A percentile compares a stretch with the other conserved stretches of the same genome.
Evolutionary conservation across 2,888 invertebrate species (phyloP).

Genomic region (Eupithecia vulgata): DNA sequence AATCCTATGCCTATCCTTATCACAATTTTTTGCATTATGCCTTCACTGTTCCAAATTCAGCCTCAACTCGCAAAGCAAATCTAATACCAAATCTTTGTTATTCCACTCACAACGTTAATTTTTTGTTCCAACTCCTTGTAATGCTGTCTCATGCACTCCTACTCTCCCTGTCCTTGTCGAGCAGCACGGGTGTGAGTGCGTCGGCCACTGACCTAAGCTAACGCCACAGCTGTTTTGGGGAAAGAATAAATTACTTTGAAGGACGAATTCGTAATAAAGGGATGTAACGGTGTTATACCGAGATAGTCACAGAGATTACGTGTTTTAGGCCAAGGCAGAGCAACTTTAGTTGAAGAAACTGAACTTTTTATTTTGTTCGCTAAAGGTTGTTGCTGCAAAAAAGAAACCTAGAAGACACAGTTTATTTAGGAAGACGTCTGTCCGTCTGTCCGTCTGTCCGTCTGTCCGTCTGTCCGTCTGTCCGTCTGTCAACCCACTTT

Average conservation of each 20-base stretch:
- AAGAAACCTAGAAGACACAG: no score
- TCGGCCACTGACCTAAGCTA: slow-evolving; percentile 64
- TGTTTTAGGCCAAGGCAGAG: no score
- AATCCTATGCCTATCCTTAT: no score
- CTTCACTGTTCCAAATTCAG: neutral
- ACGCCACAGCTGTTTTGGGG: slow-evolving; percentile 65
- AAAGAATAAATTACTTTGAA: slow-evolving; percentile 53
- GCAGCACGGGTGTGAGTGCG: slow-evolving; percentile 57
- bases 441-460: no score
- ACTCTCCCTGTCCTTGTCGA: slow-evolving; percentile 47
- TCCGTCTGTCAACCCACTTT: no score
- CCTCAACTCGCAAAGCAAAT: slow-evolving; percentile 8
- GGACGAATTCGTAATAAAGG: slow-evolving; percentile 46
- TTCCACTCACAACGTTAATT: slow-evolving; percentile 54
- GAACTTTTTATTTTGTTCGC: no score
- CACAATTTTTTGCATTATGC: no score
- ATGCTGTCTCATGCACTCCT: slow-evolving; percentile 48
- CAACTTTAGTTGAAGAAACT: no score
- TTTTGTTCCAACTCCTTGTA: slow-evolving; percentile 57
- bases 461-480: no score
- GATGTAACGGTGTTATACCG: slow-evolving; percentile 19
- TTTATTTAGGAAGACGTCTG: no score
- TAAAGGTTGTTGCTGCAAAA: no score
- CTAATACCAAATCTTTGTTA: slow-evolving; percentile 54
- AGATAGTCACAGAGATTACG: no score